These are phyloP conservation scores for Listronotus bonariensis DNA, from an alignment of 1,140 invertebrate genomes.

Conservation along the genomic window DNA sequence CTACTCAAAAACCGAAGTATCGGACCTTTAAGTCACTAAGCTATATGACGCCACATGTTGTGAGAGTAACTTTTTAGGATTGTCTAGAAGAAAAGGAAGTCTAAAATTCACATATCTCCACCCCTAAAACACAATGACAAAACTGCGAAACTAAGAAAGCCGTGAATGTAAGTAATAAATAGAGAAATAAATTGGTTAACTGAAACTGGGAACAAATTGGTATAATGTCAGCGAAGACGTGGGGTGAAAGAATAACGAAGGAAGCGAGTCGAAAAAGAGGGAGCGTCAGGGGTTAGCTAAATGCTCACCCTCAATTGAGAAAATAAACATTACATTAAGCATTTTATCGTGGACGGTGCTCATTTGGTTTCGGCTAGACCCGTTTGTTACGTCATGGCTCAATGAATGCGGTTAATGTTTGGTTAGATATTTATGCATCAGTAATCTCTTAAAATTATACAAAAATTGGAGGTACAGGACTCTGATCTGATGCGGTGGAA, in stretches of 20 bases:
- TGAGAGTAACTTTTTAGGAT: too few relatives aligned
- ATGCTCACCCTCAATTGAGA: conserved; percentile 40
- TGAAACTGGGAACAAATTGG: conserved; percentile 45
- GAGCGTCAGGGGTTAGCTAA: conserved; percentile 26
- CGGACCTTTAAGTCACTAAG: too few relatives aligned
- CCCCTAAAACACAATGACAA: neutral
- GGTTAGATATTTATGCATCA: neutral
- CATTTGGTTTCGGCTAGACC: conserved; percentile 28
- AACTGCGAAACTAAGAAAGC: conserved; percentile 21
- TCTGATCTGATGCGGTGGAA: too few relatives aligned
- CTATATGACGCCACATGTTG: too few relatives aligned
- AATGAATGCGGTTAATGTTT: conserved; percentile 10
- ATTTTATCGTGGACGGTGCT: conserved; percentile 36
- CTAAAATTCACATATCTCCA: neutral
- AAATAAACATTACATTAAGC: conserved; percentile 47
- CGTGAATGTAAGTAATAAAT: conserved; percentile 36
- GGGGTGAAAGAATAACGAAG: conserved; percentile 40
- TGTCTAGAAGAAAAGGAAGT: too few relatives aligned
- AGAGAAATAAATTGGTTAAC: conserved; percentile 40
- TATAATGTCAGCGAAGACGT: conserved; percentile 41
- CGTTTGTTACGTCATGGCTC: conserved; percentile 23
- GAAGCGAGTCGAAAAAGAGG: conserved; percentile 17
- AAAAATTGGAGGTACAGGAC: too few relatives aligned
- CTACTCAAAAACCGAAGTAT: too few relatives aligned
- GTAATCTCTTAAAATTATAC: too few relatives aligned